Evolutionary conservation across 2,888 invertebrate species (phyloP).

Genomic region (Sinohyriopsis cumingii): DNA sequence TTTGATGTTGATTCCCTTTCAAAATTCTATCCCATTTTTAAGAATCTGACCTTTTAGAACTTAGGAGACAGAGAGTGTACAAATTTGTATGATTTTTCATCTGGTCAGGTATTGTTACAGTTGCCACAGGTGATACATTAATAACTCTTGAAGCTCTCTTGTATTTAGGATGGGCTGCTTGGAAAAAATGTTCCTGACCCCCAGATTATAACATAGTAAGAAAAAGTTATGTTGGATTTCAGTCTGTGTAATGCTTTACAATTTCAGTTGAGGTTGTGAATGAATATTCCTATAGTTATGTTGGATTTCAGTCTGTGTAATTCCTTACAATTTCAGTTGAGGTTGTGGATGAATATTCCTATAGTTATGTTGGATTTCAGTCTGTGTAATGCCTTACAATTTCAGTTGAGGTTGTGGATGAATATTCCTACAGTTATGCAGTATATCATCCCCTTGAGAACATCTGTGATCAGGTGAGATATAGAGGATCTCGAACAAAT

Average conservation of each 20-base stretch:
- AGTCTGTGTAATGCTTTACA: constrained; percentile 8
- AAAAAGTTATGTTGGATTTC: neutral
- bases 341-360: constrained; percentile 93
- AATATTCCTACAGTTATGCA: constrained; percentile 92
- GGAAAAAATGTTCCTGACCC: too few species aligned
- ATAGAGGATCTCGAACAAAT: too few species aligned
- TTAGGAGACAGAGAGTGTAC: too few species aligned
- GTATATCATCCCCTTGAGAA: constrained; percentile 88
- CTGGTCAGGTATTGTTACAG: too few species aligned
- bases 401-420: constrained; percentile 87
- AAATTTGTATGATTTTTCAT: too few species aligned
- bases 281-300: constrained; percentile 81
- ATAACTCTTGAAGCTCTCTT: too few species aligned
- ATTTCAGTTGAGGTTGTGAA: constrained; percentile 85
- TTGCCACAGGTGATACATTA: too few species aligned
- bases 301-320: constrained; percentile 1
- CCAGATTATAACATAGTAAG: too few species aligned
- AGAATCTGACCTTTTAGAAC: too few species aligned
- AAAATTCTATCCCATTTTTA: too few species aligned
- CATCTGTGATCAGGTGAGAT: constrained; percentile 80
- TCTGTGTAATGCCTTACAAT: constrained; percentile 14
- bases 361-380: neutral
- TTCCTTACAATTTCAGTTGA: constrained; percentile 75
- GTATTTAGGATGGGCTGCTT: too few species aligned
- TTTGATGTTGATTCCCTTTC: too few species aligned